Base-by-base conservation (phyloP, 37 sponge, comb jelly and placozoan species). In the Cladorhizidae sp. region DNA sequence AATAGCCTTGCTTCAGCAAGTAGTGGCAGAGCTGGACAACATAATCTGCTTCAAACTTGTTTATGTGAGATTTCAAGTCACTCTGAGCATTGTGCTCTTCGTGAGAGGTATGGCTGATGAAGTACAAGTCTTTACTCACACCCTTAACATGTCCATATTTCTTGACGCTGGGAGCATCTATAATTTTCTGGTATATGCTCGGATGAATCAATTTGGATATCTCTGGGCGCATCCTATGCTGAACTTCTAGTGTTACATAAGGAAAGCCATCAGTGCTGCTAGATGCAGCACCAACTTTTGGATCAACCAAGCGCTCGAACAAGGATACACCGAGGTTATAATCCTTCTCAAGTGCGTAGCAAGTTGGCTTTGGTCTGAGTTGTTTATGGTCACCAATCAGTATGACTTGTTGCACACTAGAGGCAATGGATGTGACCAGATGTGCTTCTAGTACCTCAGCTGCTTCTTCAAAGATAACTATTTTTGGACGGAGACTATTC, bases 331-430 rank as follows among this genome's bases (percentile, higher is more conserved):
- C 82, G 55, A 98, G 45, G 40, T 86, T 40, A 36, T 90, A 87
- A 0, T 92, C 61, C 56, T 84, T 81, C 18, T 73, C 84, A 36
- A 97, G 89, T 0, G 85, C 85, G 68, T 93, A 89, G 55, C 74
- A 68, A 17, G 75, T 91, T 39, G 90, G 86, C 31, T 93, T 90
- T 35, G 98, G 95, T 20, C 85, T 80, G 17, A 98, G 89, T 74
- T 95, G 98, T 81, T 98, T 70, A 64, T 98, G 98, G 80, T 98
- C 98, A 26, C 98, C 98, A 72, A 98, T 98, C 51, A 98, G 62
- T 2, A 98, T 84, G 20, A 98, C 72, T 54, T 95, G 96, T 64
- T 98, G 85, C 0, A 89, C 93, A 78, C 85, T 87, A 33, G 91
- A 75, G 26, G 91, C 79, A n/a, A 98, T 82, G 31, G 90, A 90